Conservation (phyloP, 2,113 vertebrate species). For the Phainopepla nitens region DNA sequence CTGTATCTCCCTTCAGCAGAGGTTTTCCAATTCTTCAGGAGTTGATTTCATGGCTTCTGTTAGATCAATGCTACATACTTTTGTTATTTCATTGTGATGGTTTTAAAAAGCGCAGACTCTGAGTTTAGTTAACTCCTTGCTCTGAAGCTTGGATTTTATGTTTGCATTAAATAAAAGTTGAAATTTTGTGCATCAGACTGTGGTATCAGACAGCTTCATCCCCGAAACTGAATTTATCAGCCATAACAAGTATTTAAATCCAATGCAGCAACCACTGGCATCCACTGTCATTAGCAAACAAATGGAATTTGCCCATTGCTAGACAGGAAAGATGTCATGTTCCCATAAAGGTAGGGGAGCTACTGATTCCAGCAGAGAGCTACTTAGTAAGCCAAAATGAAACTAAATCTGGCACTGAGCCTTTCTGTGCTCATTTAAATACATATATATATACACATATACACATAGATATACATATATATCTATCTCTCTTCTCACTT, state of each 20-base stretch:
- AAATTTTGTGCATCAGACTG: background rate
- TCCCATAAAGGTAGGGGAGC: background rate
- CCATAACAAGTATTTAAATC: background rate
- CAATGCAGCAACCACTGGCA: background rate
- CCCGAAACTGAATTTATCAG: background rate
- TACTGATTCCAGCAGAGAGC: background rate
- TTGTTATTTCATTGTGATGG: background rate
- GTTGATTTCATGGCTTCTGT: background rate
- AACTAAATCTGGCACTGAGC: background rate
- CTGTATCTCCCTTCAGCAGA: background rate
- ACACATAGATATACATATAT: fast-evolving
- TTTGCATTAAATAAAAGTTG: background rate
- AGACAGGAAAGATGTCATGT: background rate
- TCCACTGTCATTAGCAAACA: fast-evolving
- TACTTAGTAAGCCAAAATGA: background rate
- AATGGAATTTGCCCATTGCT: background rate
- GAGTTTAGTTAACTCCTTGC: background rate
- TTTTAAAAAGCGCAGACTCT: background rate
- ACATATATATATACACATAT: fast-evolving
- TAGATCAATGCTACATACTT: background rate
- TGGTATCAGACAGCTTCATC: background rate
- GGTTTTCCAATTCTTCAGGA: background rate
- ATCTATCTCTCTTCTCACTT: background rate
- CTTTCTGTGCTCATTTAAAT: background rate
- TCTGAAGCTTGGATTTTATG: background rate